A percentile compares a stretch with the other conserved stretches of the same genome.
Evolutionary conservation across 2,888 invertebrate genomes (phyloP).

Genomic region (Azorinus chamasolen): DNA sequence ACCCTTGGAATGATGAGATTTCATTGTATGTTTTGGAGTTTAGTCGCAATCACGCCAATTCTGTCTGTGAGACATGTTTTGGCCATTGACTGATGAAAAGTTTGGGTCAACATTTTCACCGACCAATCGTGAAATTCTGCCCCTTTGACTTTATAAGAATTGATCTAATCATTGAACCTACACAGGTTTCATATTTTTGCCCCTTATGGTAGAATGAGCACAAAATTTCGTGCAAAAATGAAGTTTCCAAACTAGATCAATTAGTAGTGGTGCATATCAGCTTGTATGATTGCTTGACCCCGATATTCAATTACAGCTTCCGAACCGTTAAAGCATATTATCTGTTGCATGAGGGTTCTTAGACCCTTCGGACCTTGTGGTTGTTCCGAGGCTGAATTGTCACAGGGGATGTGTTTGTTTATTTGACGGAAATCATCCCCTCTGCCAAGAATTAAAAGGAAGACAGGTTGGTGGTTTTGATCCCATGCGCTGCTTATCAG

Average conservation of each 20-base stretch:
- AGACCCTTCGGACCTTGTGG: not conserved
- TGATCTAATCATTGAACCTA: not conserved
- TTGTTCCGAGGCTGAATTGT: not conserved
- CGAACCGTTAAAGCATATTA: not conserved
- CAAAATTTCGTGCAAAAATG: slow-evolving; percentile 22
- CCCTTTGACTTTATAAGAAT: not conserved
- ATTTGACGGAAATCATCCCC: too few relatives aligned
- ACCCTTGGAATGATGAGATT: slow-evolving; percentile 1
- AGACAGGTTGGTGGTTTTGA: too few relatives aligned
- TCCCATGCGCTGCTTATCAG: too few relatives aligned
- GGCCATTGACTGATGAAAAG: slow-evolving; percentile 18
- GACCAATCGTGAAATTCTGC: slow-evolving; percentile 20
- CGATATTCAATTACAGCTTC: not conserved
- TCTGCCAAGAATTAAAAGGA: too few relatives aligned
- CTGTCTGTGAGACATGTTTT: slow-evolving; percentile 26
- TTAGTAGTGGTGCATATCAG: slow-evolving; percentile 5
- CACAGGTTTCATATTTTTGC: slow-evolving; percentile 27
- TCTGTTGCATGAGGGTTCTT: not conserved
- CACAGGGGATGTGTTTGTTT: slow-evolving; percentile 15
- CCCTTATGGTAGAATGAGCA: slow-evolving; percentile 32
- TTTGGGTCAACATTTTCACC: slow-evolving; percentile 38
- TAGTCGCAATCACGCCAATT: slow-evolving; percentile 12
- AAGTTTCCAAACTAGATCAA: slow-evolving; percentile 10
- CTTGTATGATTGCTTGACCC: slow-evolving; percentile 21
- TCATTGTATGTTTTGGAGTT: not conserved